phyloP scores from a whole-genome alignment of 2,888 invertebrate species.

The Spisula subtruncata region DNA sequence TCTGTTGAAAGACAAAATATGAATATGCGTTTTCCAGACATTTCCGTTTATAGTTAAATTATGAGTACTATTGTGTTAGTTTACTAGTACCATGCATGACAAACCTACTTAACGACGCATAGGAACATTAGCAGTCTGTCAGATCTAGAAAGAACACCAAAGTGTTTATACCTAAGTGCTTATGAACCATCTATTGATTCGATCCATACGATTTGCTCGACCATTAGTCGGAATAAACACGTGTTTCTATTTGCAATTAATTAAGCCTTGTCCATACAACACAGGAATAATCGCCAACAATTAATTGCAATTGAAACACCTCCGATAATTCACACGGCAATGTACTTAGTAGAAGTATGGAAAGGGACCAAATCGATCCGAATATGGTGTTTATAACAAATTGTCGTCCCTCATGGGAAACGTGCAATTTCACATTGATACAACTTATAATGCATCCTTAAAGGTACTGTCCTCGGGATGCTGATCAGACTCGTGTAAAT shows the following conservation, averaged over 20 bases:
- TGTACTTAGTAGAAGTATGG: neutral
- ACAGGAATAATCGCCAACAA: neutral
- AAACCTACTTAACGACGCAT: too few relatives aligned
- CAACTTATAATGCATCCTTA: neutral
- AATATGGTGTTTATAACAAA: neutral
- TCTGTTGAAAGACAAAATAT: too few relatives aligned
- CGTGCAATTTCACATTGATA: neutral
- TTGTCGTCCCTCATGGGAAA: neutral
- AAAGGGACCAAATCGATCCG: neutral
- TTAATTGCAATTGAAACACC: constrained; percentile 11
- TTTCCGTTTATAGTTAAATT: too few relatives aligned
- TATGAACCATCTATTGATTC: too few relatives aligned
- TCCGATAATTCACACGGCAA: neutral
- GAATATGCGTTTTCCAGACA: too few relatives aligned
- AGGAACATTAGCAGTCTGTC: too few relatives aligned
- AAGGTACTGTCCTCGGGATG: neutral
- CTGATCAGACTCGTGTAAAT: too few relatives aligned
- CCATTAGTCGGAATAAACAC: neutral
- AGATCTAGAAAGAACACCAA: too few relatives aligned
- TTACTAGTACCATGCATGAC: too few relatives aligned
- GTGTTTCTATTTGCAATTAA: constrained; percentile 2
- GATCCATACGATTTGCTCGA: too few relatives aligned
- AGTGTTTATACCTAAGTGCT: too few relatives aligned
- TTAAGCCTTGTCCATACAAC: neutral
- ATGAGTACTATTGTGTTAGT: too few relatives aligned